Conservation (phyloP, 2,113 vertebrate species). For the Elephantulus edwardii region DNA sequence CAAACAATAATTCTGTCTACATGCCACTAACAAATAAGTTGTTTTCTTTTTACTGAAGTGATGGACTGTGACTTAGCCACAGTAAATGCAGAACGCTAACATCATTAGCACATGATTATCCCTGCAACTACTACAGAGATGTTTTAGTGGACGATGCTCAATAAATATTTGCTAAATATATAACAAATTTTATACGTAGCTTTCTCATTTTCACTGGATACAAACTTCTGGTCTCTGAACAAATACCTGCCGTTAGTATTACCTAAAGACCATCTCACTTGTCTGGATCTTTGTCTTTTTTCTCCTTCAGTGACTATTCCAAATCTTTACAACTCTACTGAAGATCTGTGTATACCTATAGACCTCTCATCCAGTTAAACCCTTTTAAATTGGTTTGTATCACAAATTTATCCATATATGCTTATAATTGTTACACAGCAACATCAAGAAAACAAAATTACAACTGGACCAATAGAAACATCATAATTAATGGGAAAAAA, state of each 20-base stretch:
- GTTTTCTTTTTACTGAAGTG: conserved; percentile 55
- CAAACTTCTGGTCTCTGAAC: background rate
- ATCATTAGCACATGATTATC: conserved; percentile 23
- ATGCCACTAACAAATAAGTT: conserved; percentile 31
- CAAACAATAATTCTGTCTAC: conserved; percentile 59
- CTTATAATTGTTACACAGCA: background rate
- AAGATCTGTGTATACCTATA: background rate
- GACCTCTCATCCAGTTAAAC: background rate
- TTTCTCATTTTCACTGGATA: background rate
- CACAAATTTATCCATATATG: background rate
- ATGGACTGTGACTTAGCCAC: background rate
- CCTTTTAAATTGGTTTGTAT: background rate
- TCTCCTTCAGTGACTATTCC: background rate
- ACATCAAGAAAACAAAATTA: too few species aligned
- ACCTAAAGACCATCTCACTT: background rate
- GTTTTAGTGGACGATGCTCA: background rate
- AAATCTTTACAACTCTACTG: background rate
- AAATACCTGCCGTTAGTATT: too few species aligned
- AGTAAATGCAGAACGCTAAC: conserved; percentile 20
- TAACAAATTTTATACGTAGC: background rate
- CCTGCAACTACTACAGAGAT: background rate
- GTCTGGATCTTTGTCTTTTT: background rate
- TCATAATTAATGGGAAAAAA: too few species aligned
- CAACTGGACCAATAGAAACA: too few species aligned
- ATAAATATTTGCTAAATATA: background rate